These are phyloP conservation scores for Batillaria attramentaria DNA, from an alignment of 1,140 invertebrate species.

Conservation along the genomic window DNA sequence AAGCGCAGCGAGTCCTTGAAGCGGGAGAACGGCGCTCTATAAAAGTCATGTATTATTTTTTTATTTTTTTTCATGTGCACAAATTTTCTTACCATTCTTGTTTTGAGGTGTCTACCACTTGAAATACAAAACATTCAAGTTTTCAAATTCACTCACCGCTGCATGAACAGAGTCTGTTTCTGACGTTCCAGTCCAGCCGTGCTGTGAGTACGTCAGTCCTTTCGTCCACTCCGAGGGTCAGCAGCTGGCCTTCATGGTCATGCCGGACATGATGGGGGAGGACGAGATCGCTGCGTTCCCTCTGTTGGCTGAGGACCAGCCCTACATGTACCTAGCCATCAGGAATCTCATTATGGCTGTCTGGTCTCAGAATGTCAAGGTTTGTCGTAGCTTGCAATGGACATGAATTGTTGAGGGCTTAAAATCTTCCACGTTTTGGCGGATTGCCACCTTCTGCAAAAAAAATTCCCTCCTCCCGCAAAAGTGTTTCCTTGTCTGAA, in stretches of 20 bases:
- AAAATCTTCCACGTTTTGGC: no score
- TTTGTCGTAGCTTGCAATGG: no score
- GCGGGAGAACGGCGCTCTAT: no score
- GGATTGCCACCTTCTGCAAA: no score
- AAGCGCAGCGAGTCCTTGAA: no score
- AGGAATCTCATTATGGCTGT: conserved; percentile 72
- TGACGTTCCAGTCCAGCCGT: conserved; percentile 22
- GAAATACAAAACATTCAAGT: not conserved
- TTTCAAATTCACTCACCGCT: not conserved
- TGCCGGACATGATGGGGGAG: conserved; percentile 71
- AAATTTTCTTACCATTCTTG: no score
- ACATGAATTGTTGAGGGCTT: no score
- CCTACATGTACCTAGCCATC: conserved; percentile 71
- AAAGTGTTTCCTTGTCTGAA: no score
- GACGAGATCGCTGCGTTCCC: conserved; percentile 70
- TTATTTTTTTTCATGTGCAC: no score
- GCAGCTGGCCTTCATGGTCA: conserved; percentile 43
- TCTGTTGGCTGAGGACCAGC: conserved; percentile 63
- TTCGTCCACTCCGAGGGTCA: conserved; percentile 21
- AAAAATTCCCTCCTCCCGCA: no score
- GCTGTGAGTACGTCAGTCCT: conserved; percentile 32
- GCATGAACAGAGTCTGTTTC: not conserved
- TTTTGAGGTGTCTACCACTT: no score
- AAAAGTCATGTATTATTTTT: no score
- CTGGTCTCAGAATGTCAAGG: conserved; percentile 73